These are phyloP conservation scores for Tiliacea aurago DNA, from an alignment of 2,888 invertebrate genomes.

Conservation along the genomic window DNA sequence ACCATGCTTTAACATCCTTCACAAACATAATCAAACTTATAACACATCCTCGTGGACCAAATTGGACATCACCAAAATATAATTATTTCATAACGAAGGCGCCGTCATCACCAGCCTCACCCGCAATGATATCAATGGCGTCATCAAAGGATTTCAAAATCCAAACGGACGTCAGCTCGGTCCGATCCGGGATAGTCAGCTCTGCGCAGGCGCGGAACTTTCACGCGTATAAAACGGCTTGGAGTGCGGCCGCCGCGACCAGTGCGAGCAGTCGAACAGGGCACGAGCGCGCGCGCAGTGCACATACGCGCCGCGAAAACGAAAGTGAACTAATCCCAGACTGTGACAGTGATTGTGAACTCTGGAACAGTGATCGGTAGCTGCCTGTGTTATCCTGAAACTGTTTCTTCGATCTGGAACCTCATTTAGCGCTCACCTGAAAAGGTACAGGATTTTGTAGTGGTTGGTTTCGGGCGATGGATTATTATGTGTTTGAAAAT, in stretches of 20 bases:
- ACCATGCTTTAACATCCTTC: slow-evolving; percentile 6
- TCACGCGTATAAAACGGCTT: slow-evolving; percentile 88
- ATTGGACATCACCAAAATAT: slow-evolving; percentile 11
- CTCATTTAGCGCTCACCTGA: slow-evolving; percentile 76
- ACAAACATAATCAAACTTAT: slow-evolving; percentile 5
- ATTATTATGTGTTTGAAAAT: slow-evolving; percentile 56
- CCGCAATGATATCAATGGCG: slow-evolving; percentile 75
- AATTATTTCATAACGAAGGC: slow-evolving; percentile 50
- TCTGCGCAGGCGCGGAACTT: slow-evolving; percentile 83
- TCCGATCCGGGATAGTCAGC: slow-evolving; percentile 85
- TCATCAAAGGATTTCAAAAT: slow-evolving; percentile 87
- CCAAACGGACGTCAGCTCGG: slow-evolving; percentile 75
- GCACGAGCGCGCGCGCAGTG: slow-evolving; percentile 75
- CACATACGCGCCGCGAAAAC: slow-evolving; percentile 80
- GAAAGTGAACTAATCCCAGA: slow-evolving; percentile 84
- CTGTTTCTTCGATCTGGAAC: slow-evolving; percentile 82
- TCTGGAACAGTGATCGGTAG: slow-evolving; percentile 88
- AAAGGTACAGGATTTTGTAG: slow-evolving; percentile 84
- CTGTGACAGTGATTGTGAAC: slow-evolving; percentile 87
- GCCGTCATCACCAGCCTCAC: slow-evolving; percentile 48
- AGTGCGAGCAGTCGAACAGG: slow-evolving; percentile 78
- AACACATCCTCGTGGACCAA: slow-evolving; percentile 27
- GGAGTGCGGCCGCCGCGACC: slow-evolving; percentile 84
- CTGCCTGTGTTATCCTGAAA: slow-evolving; percentile 88
- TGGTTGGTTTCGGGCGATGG: slow-evolving; percentile 60